Percentiles rank a stretch among this genome's conserved stretches.
Conservation (phyloP, 2,888 invertebrate species). For the Amphipoea lucens region DNA sequence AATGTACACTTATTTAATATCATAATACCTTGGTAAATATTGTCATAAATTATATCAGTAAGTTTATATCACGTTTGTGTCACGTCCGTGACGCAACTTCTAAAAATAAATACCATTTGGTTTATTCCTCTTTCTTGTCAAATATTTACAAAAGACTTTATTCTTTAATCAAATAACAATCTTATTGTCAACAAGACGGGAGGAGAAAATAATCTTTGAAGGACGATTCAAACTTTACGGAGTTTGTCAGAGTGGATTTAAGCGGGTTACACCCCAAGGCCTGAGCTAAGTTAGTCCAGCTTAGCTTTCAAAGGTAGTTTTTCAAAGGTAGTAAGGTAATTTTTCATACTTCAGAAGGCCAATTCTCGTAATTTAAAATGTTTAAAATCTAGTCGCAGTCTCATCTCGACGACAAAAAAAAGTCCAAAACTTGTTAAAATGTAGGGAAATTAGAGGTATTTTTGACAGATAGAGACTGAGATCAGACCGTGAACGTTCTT, state of each 20-base stretch:
- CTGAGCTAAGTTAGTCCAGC: no score
- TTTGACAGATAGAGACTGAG: no score
- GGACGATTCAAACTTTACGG: not conserved
- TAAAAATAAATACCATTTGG: not conserved
- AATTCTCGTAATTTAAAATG: no score
- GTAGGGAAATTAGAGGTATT: no score
- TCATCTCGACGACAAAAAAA: no score
- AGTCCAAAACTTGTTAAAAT: no score
- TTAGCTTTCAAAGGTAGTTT: no score
- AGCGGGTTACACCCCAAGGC: no score
- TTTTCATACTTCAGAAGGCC: no score
- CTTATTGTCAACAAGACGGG: not conserved
- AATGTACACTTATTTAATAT: not conserved
- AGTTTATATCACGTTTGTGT: not conserved
- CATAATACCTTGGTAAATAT: constrained; percentile 22
- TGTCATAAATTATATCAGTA: constrained; percentile 14
- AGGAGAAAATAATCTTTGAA: constrained; percentile 1
- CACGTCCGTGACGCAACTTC: not conserved
- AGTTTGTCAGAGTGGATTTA: not conserved
- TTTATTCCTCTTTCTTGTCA: not conserved
- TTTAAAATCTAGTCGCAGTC: no score
- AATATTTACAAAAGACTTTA: constrained; percentile 1
- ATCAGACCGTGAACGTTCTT: no score
- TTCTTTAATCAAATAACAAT: constrained; percentile 8
- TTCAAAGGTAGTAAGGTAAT: no score